These are phyloP conservation scores for Dioctria linearis DNA, from an alignment of 2,888 invertebrate species.

Conservation along the genomic window DNA sequence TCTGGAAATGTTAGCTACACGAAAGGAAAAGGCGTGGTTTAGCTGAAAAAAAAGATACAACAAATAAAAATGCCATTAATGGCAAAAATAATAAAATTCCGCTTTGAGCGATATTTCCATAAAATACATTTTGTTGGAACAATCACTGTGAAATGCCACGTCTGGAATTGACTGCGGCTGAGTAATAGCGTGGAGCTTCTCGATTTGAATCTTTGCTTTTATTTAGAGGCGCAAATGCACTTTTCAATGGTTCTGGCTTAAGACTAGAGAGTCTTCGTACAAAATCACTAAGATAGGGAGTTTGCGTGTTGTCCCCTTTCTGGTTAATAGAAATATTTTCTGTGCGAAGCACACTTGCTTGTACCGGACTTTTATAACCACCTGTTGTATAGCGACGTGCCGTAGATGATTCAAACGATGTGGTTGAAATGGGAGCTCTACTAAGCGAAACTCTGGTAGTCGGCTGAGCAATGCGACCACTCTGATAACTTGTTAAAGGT, in stretches of 20 bases:
- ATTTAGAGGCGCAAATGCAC: conserved; percentile 34
- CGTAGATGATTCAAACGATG: conserved; percentile 17
- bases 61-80: conserved; percentile 35
- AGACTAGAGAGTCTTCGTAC: conserved; percentile 64
- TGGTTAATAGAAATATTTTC: conserved; percentile 11
- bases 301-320: conserved; percentile 57
- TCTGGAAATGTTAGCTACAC: no score
- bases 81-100: conserved; percentile 62
- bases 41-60: no score
- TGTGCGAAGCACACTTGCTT: neutral
- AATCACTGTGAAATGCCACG: conserved; percentile 58
- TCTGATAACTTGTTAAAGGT: neutral
- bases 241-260: conserved; percentile 61
- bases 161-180: conserved; percentile 49
- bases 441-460: conserved; percentile 9
- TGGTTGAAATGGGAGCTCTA: conserved; percentile 8
- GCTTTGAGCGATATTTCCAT: conserved; percentile 65
- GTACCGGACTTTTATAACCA: conserved; percentile 12
- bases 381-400: conserved; percentile 51
- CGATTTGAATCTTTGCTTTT: neutral
- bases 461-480: neutral
- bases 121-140: conserved; percentile 62
- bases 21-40: no score
- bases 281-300: conserved; percentile 65
- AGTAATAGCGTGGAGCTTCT: conserved; percentile 57